phyloP scores from a whole-genome alignment of 2,113 vertebrate genomes.

The Salvelinus namaycush region DNA sequence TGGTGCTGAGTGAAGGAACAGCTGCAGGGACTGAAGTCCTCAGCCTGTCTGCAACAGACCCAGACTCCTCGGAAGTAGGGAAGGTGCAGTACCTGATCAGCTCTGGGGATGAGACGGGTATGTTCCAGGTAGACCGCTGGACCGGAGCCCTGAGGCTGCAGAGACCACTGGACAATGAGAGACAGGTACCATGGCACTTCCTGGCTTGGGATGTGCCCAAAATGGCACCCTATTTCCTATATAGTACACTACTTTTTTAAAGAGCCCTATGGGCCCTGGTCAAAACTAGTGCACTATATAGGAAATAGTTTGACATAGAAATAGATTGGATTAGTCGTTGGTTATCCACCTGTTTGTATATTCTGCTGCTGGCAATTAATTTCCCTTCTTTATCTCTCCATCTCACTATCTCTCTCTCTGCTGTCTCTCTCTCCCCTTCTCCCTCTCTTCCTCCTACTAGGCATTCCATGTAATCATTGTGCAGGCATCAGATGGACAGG shows the following conservation, averaged over 20 bases:
- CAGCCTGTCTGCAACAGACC: constrained; percentile 85
- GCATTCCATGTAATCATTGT: constrained; percentile 81
- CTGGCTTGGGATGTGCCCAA: background rate
- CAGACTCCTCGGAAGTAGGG: constrained; percentile 83
- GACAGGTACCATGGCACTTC: background rate
- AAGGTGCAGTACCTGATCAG: constrained; percentile 86
- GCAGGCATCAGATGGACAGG: constrained; percentile 80
- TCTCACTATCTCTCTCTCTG: too few species aligned
- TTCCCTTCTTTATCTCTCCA: constrained; percentile 75
- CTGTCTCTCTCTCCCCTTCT: constrained; percentile 37
- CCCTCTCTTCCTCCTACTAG: constrained; percentile 63
- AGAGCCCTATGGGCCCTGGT: too few species aligned
- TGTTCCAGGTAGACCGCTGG: constrained; percentile 86
- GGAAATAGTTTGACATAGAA: too few species aligned
- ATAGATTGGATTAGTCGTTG: too few species aligned
- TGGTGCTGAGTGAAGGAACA: constrained; percentile 81
- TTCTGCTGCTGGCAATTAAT: too few species aligned
- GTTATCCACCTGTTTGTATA: too few species aligned
- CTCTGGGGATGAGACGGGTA: constrained; percentile 84
- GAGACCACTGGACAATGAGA: constrained; percentile 83
- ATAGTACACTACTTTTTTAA: too few species aligned
- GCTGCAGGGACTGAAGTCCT: constrained; percentile 85
- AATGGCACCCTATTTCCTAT: too few species aligned
- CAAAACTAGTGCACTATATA: too few species aligned
- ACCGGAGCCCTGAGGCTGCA: constrained; percentile 82